Evolutionary conservation across 2,888 invertebrate species (phyloP).

Genomic region (Trimorus sp.): DNA sequence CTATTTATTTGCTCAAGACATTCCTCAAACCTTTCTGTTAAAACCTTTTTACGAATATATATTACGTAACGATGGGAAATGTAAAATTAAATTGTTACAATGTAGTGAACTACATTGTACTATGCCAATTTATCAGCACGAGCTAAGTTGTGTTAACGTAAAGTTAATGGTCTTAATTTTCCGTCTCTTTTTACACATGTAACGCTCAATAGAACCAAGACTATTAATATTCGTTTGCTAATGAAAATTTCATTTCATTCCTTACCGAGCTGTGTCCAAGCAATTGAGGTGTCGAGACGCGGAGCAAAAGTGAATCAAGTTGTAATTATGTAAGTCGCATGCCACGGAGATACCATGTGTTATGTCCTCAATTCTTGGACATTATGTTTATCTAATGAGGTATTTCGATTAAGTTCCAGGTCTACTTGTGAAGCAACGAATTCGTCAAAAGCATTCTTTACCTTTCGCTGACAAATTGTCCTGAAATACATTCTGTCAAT

Average conservation of each 20-base stretch:
- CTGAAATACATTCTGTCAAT: neutral
- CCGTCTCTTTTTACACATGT: slow-evolving; percentile 8
- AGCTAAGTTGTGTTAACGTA: slow-evolving; percentile 20
- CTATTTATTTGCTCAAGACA: too few relatives aligned
- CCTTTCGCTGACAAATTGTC: neutral
- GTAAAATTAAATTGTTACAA: too few relatives aligned
- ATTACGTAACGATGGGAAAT: too few relatives aligned
- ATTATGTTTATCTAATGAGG: neutral
- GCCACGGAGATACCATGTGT: neutral
- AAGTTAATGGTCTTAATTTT: slow-evolving; percentile 23
- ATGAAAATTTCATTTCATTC: slow-evolving; percentile 38
- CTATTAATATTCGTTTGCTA: slow-evolving; percentile 29
- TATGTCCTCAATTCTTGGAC: neutral
- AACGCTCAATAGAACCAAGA: slow-evolving; percentile 1
- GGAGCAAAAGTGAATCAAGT: slow-evolving; percentile 1
- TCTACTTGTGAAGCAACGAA: slow-evolving; percentile 33
- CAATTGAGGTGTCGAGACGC: slow-evolving; percentile 2
- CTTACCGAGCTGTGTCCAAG: neutral
- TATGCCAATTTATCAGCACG: neutral
- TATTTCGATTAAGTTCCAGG: slow-evolving; percentile 37
- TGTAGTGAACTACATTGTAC: too few relatives aligned
- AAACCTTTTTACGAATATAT: too few relatives aligned
- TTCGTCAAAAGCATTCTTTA: slow-evolving; percentile 35
- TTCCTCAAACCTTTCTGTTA: too few relatives aligned
- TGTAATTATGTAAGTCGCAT: neutral